Conservation (phyloP, 2,888 invertebrate species). For the Drosophila anomelani region DNA sequence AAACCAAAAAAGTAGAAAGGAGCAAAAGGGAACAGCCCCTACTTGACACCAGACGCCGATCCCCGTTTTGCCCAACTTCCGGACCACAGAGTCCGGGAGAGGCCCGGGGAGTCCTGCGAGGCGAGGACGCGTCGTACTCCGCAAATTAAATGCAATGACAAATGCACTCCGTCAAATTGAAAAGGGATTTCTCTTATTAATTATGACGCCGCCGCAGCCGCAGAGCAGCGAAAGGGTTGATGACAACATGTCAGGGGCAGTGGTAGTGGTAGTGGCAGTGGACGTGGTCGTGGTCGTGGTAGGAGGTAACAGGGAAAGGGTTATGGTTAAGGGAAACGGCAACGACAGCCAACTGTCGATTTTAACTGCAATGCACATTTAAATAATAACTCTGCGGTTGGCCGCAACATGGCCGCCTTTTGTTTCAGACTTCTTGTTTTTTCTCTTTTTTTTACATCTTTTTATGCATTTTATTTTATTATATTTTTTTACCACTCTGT, state of each 20-base stretch:
- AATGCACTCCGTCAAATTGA: slow-evolving; percentile 82
- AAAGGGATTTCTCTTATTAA: slow-evolving; percentile 83
- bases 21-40: slow-evolving; percentile 69
- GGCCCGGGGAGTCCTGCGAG: slow-evolving; percentile 35
- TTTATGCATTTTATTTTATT: slow-evolving; percentile 50
- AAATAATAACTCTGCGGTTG: slow-evolving; percentile 80
- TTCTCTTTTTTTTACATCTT: slow-evolving; percentile 27
- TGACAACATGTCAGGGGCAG: slow-evolving; percentile 69
- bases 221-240: slow-evolving; percentile 67
- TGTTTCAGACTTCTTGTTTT: slow-evolving; percentile 53
- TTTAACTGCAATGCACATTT: slow-evolving; percentile 72
- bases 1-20: slow-evolving; percentile 50
- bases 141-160: slow-evolving; percentile 81
- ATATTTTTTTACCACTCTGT: slow-evolving; percentile 47
- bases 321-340: slow-evolving; percentile 21
- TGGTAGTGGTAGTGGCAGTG: slow-evolving; percentile 6
- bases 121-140: slow-evolving; percentile 56
- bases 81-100: slow-evolving; percentile 51
- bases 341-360: slow-evolving; percentile 71
- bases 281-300: slow-evolving; percentile 9
- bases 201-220: slow-evolving; percentile 77
- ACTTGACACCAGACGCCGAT: slow-evolving; percentile 74
- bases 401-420: slow-evolving; percentile 77
- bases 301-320: background rate
- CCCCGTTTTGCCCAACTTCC: slow-evolving; percentile 61